Conservation (phyloP, 2,888 invertebrate genomes). For the Platynereis dumerilii region DNA sequence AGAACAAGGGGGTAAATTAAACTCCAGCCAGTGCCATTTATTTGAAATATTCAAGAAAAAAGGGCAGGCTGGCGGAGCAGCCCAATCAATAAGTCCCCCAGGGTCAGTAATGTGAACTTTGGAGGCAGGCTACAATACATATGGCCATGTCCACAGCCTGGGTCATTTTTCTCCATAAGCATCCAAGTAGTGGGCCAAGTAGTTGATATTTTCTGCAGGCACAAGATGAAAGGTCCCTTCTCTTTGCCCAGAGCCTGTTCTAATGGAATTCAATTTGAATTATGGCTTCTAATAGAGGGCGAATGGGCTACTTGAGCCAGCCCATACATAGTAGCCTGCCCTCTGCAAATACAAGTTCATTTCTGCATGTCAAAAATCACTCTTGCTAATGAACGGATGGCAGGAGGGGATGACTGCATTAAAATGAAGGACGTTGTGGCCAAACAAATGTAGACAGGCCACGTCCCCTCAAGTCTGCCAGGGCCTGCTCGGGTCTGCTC, state of each 20-base stretch:
- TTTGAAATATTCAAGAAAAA: slow-evolving; percentile 5
- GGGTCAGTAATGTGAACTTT: slow-evolving; percentile 7
- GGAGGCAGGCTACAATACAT: not conserved
- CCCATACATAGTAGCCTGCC: not conserved
- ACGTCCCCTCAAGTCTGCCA: too few relatives aligned
- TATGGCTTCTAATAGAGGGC: slow-evolving; percentile 9
- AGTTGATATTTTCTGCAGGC: slow-evolving; percentile 6
- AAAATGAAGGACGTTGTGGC: slow-evolving; percentile 4
- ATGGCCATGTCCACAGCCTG: not conserved
- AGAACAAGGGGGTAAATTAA: not conserved
- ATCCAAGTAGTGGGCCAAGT: not conserved
- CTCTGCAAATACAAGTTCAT: slow-evolving; percentile 8
- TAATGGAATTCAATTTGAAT: slow-evolving; percentile 11
- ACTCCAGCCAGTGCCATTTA: not conserved
- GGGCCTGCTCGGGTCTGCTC: too few relatives aligned
- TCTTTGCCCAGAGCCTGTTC: not conserved
- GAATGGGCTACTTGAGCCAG: slow-evolving; percentile 5
- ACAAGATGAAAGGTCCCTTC: slow-evolving; percentile 6
- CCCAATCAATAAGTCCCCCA: too few relatives aligned
- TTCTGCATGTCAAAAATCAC: slow-evolving; percentile 9
- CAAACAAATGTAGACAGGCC: not conserved
- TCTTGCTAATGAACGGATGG: slow-evolving; percentile 4
- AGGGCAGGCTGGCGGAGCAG: too few relatives aligned
- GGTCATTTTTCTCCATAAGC: slow-evolving; percentile 10
- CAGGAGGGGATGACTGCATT: slow-evolving; percentile 7